phyloP scores from a whole-genome alignment of 2,888 invertebrate species.

The Volucella bombylans region DNA sequence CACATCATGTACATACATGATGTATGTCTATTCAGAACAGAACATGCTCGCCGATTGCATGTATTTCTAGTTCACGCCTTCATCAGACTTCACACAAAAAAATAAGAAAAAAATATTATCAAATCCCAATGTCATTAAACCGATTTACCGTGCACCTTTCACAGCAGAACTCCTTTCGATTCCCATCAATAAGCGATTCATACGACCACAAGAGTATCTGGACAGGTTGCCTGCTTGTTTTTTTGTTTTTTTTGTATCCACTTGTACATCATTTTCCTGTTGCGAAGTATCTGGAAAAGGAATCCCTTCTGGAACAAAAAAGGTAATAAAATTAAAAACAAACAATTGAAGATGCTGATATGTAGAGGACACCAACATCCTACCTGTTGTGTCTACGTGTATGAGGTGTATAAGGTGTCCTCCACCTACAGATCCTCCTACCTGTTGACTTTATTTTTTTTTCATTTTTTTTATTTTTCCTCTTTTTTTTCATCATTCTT shows the following conservation, averaged over 20 bases:
- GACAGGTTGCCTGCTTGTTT: slow-evolving; percentile 12
- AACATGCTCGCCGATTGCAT: too few relatives aligned
- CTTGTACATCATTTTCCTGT: slow-evolving; percentile 57
- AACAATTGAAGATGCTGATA: slow-evolving; percentile 56
- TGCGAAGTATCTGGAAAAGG: slow-evolving; percentile 52
- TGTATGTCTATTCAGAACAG: too few relatives aligned
- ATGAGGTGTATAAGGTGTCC: slow-evolving; percentile 47
- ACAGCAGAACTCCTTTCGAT: slow-evolving; percentile 9
- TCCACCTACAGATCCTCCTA: slow-evolving; percentile 73
- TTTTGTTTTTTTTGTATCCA: slow-evolving; percentile 23
- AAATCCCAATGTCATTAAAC: slow-evolving; percentile 23
- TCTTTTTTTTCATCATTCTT: slow-evolving; percentile 48
- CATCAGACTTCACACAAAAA: not conserved
- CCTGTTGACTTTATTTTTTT: slow-evolving; percentile 60
- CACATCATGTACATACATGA: too few relatives aligned
- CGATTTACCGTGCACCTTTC: slow-evolving; percentile 15
- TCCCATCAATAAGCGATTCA: slow-evolving; percentile 8
- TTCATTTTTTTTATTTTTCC: slow-evolving; percentile 16
- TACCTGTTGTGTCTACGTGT: slow-evolving; percentile 61
- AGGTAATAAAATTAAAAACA: slow-evolving; percentile 67
- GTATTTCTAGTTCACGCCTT: slow-evolving; percentile 18
- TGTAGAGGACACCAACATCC: slow-evolving; percentile 55
- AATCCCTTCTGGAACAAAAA: slow-evolving; percentile 46
- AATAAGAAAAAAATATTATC: not conserved
- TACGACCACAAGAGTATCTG: not conserved